Evolutionary conservation across 2,113 vertebrate species (phyloP), one percentile per base, ranked within the genome.

Genomic region (Scortum barcoo): DNA sequence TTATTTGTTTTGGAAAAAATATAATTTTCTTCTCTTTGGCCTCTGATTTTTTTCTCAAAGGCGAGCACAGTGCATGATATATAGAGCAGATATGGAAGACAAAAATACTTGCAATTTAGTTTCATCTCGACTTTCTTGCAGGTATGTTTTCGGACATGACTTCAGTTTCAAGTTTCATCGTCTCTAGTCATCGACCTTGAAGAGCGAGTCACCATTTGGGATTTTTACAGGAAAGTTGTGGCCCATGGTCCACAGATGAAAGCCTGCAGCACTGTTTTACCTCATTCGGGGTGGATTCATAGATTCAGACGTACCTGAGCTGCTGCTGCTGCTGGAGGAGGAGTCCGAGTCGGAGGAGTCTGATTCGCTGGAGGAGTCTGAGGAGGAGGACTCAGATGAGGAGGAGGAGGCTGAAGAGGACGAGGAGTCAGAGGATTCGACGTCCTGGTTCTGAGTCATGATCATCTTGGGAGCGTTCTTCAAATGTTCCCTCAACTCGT

Each of bases 401-500:
- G 89, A 90, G 0, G 96, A 97, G 0, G 96, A 95, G 0, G 82
- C 88, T 0, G 89, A 90, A 0, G 95, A 96, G 0, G 94, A 94
- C 0, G 91, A 93, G 0, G 98, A 95, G 90, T 97, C 97, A 0
- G 96, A 96, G 3, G 97, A 98, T 58, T 99, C 98, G 2, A 97
- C 95, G 46, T 99, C 97, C 92, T 98, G 98, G 60, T 97, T 98
- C 93, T 99, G 97, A 2, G 98, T 97, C 97, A 98, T 97, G 80
- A 99, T 97, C 79, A 99, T 97, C 93, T 99, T 99, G 0, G 98
- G 98, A 44, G 97, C 98, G 12, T 99, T 99, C 94, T 99, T 99
- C 83, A 99, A 94, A 91, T 99, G 98, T 66, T 99, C 98, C 48
- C 98, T 96, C 40, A 99, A 91, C 90, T 99, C 98, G 91, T 99